Evolutionary conservation across 2,797 vertebrate species (phyloP), one percentile per base, ranked within the genome.

Genomic region (Nasua narica): DNA sequence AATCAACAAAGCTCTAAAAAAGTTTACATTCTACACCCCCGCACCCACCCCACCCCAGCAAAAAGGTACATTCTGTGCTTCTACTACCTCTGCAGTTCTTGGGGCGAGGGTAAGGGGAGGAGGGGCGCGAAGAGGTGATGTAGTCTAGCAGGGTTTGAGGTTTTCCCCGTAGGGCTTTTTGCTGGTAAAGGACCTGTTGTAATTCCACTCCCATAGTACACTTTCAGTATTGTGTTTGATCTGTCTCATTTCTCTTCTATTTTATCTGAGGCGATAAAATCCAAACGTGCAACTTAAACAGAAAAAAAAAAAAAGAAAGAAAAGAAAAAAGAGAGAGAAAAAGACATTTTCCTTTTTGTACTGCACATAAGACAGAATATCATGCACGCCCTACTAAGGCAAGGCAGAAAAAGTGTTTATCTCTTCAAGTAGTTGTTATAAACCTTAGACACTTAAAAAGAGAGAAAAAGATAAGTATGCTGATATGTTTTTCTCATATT

Each of bases 191-290:
- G 15, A 92, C 76, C 65, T 89, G 79, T 95, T 93, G 72, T 37
- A 67, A 92, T 92, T 74, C 40, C 81, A 76, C 32, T 16, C 37
- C 48, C 35, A 65, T 11, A 5, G 1, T 32, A 74, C 23, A 37
- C 32, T 50, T 92, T 56, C n/a, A 96, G 27, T 58, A 3, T 18
- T 32, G 37, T 82, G 32, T 90, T 92, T 91, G 91, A 88, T 96
- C 84, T 91, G 37, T 13, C 84, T 91, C 65, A 5, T 92, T 89
- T 90, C n/a, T 70, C 69, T 79, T 91, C 67, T 43, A 0, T 90
- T 94, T 94, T 58, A 96, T 96, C 48, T 83, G 48, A 90, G 48
- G 65, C 1, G 43, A 90, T 93, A 85, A 92, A 90, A 97, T 92
- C 43, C 52, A 97, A 96, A 74, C 0, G 21, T 84, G 52, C 60